A percentile compares a stretch with the other conserved stretches of the same genome.
Evolutionary conservation across 2,797 vertebrate genomes (phyloP).

Genomic region (Gila robusta): DNA sequence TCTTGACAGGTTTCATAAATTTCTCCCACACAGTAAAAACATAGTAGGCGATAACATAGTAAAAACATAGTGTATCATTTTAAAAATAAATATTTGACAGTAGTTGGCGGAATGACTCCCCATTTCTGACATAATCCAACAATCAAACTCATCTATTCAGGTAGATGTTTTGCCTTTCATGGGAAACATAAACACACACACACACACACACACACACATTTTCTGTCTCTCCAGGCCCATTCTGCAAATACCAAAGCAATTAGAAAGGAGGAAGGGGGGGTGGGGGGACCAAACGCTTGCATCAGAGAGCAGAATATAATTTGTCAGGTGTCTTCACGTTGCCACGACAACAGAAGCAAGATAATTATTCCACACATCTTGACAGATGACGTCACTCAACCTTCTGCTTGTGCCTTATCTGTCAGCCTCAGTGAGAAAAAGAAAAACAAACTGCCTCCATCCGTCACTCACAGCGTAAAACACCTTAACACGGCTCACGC

Average conservation of each 20-base stretch:
- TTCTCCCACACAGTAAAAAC: slow-evolving; percentile 28
- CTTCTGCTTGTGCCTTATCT: slow-evolving; percentile 31
- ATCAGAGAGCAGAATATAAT: slow-evolving; percentile 64
- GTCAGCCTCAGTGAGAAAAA: slow-evolving; percentile 15
- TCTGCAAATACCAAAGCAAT: slow-evolving; percentile 61
- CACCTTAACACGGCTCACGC: not conserved
- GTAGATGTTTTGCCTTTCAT: slow-evolving; percentile 26
- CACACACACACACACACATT: not conserved
- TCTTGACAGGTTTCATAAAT: not conserved
- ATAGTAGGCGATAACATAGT: slow-evolving; percentile 3
- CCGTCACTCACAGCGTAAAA: slow-evolving; percentile 17
- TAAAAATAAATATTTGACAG: not conserved
- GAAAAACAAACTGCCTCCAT: slow-evolving; percentile 33
- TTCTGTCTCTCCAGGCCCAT: slow-evolving; percentile 16
- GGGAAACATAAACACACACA: not conserved
- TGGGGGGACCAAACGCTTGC: slow-evolving; percentile 14
- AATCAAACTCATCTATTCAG: slow-evolving; percentile 29
- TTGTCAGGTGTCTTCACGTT: slow-evolving; percentile 68
- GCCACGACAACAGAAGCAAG: slow-evolving; percentile 67
- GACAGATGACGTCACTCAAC: slow-evolving; percentile 49
- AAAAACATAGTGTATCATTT: slow-evolving; percentile 4
- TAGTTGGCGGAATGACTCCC: not conserved
- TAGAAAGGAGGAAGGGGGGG: slow-evolving; percentile 32
- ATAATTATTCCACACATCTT: slow-evolving; percentile 46
- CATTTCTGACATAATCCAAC: slow-evolving; percentile 18